These are phyloP conservation scores for Synergus itoensis DNA, from an alignment of 2,888 invertebrate genomes.

Conservation along the genomic window DNA sequence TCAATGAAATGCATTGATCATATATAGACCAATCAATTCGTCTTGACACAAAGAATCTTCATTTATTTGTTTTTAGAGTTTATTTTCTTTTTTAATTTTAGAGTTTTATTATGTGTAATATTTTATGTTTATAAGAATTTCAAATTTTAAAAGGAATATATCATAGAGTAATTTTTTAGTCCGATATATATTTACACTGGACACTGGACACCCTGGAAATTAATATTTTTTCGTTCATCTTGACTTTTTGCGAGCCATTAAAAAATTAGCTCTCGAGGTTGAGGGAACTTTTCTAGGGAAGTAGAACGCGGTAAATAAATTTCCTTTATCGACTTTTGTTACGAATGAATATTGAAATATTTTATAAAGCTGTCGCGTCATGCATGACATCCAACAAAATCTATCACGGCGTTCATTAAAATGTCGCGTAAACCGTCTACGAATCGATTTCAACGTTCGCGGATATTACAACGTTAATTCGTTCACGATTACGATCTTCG, in stretches of 20 bases:
- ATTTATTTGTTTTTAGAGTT: no score
- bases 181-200: no score
- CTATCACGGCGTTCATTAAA: conserved; percentile 29
- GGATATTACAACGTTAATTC: conserved; percentile 25
- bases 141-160: no score
- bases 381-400: conserved; percentile 22
- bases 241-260: neutral
- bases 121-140: no score
- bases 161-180: no score
- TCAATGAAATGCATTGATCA: no score
- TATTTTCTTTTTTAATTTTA: no score
- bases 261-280: neutral
- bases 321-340: conserved; percentile 2
- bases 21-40: no score
- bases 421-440: conserved; percentile 26
- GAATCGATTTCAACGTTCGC: conserved; percentile 21
- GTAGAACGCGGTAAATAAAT: conserved; percentile 6
- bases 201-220: no score
- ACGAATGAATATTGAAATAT: conserved; percentile 22
- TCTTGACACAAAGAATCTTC: no score
- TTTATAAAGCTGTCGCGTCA: conserved; percentile 28
- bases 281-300: neutral
- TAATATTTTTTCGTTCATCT: neutral
- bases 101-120: no score
- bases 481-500: conserved; percentile 34